Evolutionary conservation across 2,888 invertebrate species (phyloP), one percentile per base, ranked within the genome.

Genomic region (Zaprionus lineosus): DNA sequence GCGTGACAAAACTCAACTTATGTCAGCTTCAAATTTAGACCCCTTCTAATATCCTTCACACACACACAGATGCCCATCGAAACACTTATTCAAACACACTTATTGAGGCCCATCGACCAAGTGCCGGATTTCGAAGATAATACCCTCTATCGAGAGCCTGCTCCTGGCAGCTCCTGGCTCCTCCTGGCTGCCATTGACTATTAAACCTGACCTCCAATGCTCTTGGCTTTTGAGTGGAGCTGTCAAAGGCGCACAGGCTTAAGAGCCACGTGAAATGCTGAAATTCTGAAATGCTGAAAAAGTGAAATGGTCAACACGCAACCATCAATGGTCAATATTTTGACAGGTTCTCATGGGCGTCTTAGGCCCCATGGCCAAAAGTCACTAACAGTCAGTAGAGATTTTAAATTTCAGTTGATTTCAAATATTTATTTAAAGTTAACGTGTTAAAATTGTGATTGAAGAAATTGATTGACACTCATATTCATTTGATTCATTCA

Each of bases 1-100:
- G 73, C 85, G 83, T 79, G 81, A 83, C 76, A 85, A 85, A 85
- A 72, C 69, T 66, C 79, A 72, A 83, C 85, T 79, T 84, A 71
- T 65, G 52, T 56, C 68, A 61, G 79, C 62, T 68, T 63, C 63
- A 60, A 71, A 63, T 84, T 63, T 63, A 62, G 47, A 70, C 71
- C 60, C 12, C 57, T 8, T 64, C 83, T 85, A 83, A 79, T 83
- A 81, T 61, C 6, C 39, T 40, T 24, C 48, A 29, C 33, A 37
- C 43, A 53, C 28, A 12, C 12, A 11, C 12, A 37, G 31, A 28
- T 7, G n/a, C n/a, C n/a, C n/a, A n/a, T n/a, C n/a, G n/a, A n/a
- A n/a, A n/a, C n/a, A n/a, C n/a, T n/a, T n/a, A n/a, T n/a, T n/a
- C n/a, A n/a, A n/a, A n/a, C n/a, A n/a, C 8, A 12, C 29, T n/a